Percentiles rank a stretch among this genome's conserved stretches.
These are phyloP conservation scores for Aplocera efformata DNA, from an alignment of 2,888 invertebrate species.

Conservation along the genomic window DNA sequence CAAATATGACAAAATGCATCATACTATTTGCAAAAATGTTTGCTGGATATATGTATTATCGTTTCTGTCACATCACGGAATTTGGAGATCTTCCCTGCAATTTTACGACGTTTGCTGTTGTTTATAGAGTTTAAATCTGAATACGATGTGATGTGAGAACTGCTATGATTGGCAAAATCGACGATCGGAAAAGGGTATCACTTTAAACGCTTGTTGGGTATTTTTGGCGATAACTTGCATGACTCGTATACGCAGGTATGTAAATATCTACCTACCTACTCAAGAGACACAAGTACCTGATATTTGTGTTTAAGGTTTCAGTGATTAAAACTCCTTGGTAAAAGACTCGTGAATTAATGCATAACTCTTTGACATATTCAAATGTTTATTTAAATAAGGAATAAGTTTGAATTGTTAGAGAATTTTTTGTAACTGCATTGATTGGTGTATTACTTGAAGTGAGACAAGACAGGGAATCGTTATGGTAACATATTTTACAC, in stretches of 20 bases:
- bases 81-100: constrained; percentile 7
- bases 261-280: no score
- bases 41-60: constrained; percentile 21
- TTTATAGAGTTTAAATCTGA: constrained; percentile 4
- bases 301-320: no score
- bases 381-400: no score
- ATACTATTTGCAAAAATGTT: constrained; percentile 8
- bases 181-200: constrained; percentile 14
- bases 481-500: no score
- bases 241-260: constrained; percentile 9
- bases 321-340: no score
- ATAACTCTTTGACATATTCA: no score
- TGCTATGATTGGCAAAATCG: constrained; percentile 42
- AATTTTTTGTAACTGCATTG: no score
- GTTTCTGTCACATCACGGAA: constrained; percentile 22
- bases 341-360: no score
- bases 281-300: no score
- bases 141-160: constrained; percentile 9
- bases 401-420: no score
- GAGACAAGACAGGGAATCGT: no score
- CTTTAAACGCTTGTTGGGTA: constrained; percentile 21
- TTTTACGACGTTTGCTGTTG: constrained; percentile 8
- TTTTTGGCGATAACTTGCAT: constrained; percentile 22
- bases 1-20: constrained; percentile 27
- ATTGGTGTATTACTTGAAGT: no score